phyloP scores from a whole-genome alignment of 2,797 vertebrate species.

The Gambelia wislizenii region DNA sequence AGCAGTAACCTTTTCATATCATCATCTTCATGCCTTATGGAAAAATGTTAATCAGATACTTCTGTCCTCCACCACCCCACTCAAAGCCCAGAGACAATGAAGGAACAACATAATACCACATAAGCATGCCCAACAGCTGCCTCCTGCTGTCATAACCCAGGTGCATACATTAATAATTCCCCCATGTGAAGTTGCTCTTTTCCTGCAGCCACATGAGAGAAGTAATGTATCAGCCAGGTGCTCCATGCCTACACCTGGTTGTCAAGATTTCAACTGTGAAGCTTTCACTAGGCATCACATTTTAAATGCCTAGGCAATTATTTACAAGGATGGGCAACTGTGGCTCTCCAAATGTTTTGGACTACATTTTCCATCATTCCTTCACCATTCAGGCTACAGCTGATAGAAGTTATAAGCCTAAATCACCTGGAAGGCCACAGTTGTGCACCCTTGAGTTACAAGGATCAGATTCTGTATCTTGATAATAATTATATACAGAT shows the following conservation, averaged over 20 bases:
- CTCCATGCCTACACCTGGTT: background rate
- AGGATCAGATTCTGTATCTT: background rate
- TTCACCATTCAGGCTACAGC: too few relatives aligned
- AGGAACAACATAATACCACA: conserved; percentile 23
- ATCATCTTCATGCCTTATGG: conserved; percentile 10
- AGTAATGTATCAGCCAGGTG: background rate
- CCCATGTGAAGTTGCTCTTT: conserved; percentile 20
- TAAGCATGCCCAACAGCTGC: conserved; percentile 24
- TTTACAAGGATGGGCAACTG: too few relatives aligned
- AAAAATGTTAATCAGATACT: background rate
- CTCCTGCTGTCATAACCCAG: conserved; percentile 52
- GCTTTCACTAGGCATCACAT: background rate
- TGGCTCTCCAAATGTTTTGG: too few relatives aligned
- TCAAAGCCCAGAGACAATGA: background rate
- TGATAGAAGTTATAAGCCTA: too few relatives aligned
- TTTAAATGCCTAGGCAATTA: background rate
- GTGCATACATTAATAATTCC: background rate
- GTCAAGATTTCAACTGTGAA: background rate
- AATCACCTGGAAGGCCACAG: too few relatives aligned
- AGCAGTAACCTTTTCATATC: background rate
- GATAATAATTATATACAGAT: background rate
- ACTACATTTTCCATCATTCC: too few relatives aligned
- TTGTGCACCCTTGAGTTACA: background rate
- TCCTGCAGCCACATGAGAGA: conserved; percentile 43
- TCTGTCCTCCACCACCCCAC: background rate